Percentiles rank a stretch among this genome's conserved stretches.
phyloP scores from a whole-genome alignment of 2,888 invertebrate species.

The Pemphredon lugubris region DNA sequence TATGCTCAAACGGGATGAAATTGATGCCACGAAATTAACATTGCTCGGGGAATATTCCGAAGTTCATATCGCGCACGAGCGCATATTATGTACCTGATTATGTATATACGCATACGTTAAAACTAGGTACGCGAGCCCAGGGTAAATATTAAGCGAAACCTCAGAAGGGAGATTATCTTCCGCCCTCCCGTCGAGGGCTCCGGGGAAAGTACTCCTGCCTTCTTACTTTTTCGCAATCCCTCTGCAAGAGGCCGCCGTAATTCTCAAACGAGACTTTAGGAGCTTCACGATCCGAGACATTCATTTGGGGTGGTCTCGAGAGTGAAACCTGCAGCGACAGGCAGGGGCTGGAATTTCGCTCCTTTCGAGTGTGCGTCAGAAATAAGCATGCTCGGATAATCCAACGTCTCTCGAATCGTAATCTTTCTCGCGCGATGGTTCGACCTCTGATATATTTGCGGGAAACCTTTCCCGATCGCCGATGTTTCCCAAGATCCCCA shows the following conservation, averaged over 20 bases:
- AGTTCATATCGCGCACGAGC: too few relatives aligned
- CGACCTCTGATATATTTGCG: too few relatives aligned
- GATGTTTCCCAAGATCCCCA: too few relatives aligned
- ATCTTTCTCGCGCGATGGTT: too few relatives aligned
- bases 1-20: too few relatives aligned
- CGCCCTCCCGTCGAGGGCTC: neutral
- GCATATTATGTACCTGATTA: neutral
- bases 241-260: conserved; percentile 11
- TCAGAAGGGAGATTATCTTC: neutral
- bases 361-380: conserved; percentile 34
- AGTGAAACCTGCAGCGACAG: conserved; percentile 34
- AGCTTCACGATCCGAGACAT: conserved; percentile 25
- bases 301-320: conserved; percentile 32
- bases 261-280: conserved; percentile 25
- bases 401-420: conserved; percentile 23
- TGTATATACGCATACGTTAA: neutral
- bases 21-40: too few relatives aligned
- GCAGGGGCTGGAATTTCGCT: conserved; percentile 12
- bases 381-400: conserved; percentile 19
- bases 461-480: too few relatives aligned
- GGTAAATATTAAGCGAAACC: neutral
- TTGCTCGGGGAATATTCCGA: too few relatives aligned
- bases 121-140: neutral
- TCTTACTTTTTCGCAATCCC: conserved; percentile 10
- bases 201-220: conserved; percentile 1